Evolutionary conservation across 2,797 vertebrate species (phyloP).

Genomic region (Arrhamphus sclerolepis): DNA sequence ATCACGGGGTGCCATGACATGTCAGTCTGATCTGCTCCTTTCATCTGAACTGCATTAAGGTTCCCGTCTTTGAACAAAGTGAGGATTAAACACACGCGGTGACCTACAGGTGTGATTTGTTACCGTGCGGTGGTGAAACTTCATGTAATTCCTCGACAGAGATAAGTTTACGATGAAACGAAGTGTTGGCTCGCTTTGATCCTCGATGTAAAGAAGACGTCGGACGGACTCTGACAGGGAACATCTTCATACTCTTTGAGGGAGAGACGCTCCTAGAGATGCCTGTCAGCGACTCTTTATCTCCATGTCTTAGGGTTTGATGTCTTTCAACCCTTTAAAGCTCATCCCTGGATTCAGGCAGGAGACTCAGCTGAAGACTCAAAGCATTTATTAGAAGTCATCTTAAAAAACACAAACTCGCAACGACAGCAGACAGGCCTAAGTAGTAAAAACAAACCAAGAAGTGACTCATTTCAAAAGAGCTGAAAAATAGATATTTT

Average conservation of each 20-base stretch:
- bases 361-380: slow-evolving; percentile 22
- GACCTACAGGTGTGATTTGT: slow-evolving; percentile 30
- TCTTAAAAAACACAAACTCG: slow-evolving; percentile 28
- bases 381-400: slow-evolving; percentile 68
- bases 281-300: slow-evolving; percentile 18
- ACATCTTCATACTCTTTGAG: slow-evolving; percentile 38
- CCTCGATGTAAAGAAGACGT: slow-evolving; percentile 36
- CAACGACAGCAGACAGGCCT: slow-evolving; percentile 24
- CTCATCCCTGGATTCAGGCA: not conserved
- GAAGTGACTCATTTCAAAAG: slow-evolving; percentile 16
- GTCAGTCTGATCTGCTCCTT: not conserved
- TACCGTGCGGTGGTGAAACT: slow-evolving; percentile 29
- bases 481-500: slow-evolving; percentile 26
- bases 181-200: slow-evolving; percentile 48
- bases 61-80: slow-evolving; percentile 11
- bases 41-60: not conserved
- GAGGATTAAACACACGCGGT: not conserved
- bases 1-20: too few relatives aligned
- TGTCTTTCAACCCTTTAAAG: slow-evolving; percentile 37
- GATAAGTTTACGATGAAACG: slow-evolving; percentile 37
- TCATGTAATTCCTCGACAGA: slow-evolving; percentile 24
- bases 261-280: slow-evolving; percentile 21
- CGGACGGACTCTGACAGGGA: slow-evolving; percentile 37
- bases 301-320: slow-evolving; percentile 30
- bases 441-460: slow-evolving; percentile 17